Percentiles rank a stretch among this genome's conserved stretches.
Conservation (phyloP, 2,113 vertebrate genomes). For the Synodontis membranacea region DNA sequence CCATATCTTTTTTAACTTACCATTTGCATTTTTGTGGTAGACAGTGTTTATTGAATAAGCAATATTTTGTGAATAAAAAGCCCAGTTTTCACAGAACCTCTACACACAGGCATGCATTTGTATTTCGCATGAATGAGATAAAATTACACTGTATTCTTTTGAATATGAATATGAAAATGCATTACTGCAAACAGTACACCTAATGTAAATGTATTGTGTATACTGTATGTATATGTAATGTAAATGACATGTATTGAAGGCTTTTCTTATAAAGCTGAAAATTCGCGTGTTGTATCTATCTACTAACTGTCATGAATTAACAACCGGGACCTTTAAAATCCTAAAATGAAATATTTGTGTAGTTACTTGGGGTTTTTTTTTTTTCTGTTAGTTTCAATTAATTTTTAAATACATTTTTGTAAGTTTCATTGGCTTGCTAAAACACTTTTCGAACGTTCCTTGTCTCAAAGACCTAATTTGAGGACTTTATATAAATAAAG, state of each 20-base stretch:
- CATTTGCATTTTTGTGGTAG: background rate
- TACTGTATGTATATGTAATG: background rate
- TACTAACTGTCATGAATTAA: background rate
- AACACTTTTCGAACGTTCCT: background rate
- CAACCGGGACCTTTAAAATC: background rate
- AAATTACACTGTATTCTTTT: background rate
- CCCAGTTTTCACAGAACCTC: background rate
- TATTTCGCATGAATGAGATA: background rate
- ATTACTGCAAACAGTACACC: background rate
- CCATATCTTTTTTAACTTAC: background rate
- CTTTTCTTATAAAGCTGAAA: background rate
- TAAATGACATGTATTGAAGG: background rate
- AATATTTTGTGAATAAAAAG: background rate
- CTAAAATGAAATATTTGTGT: too few relatives aligned
- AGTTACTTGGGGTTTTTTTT: too few relatives aligned
- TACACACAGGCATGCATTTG: background rate
- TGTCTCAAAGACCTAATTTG: background rate
- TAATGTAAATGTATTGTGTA: background rate
- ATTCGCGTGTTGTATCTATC: background rate
- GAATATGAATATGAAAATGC: background rate
- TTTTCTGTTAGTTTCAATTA: background rate
- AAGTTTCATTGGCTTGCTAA: background rate
- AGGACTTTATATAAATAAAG: background rate
- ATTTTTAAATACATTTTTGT: background rate
- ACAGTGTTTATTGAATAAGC: background rate